Conservation (phyloP, 2,113 vertebrate genomes). For the Trematocara unimaculatum region DNA sequence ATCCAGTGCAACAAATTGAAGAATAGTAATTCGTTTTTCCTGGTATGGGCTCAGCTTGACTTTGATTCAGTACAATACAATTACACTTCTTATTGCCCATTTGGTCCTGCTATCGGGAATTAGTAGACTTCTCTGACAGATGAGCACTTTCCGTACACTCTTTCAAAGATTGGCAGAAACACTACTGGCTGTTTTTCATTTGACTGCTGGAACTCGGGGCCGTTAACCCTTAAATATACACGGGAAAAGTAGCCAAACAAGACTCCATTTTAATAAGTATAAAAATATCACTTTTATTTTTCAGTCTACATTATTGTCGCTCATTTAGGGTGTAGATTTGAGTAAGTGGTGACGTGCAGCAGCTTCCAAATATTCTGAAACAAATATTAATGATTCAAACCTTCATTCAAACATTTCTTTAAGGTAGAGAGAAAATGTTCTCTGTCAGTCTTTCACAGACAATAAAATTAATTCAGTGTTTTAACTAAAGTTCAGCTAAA, state of each 20-base stretch:
- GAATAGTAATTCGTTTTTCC: background rate
- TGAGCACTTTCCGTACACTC: conserved; percentile 18
- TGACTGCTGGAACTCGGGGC: background rate
- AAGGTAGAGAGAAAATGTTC: background rate
- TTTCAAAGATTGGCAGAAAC: conserved; percentile 10
- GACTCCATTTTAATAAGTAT: background rate
- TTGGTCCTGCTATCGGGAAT: conserved; percentile 18
- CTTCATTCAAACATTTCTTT: background rate
- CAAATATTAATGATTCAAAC: background rate
- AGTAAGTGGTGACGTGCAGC: background rate
- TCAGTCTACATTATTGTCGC: background rate
- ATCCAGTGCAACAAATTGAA: background rate
- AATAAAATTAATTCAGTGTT: background rate
- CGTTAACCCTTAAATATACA: background rate
- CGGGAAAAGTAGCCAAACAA: background rate
- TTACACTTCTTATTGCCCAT: conserved; percentile 37
- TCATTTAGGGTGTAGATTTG: background rate
- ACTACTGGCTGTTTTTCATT: background rate
- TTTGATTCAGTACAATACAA: conserved; percentile 33
- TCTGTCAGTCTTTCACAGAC: background rate
- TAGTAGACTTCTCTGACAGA: conserved; percentile 12
- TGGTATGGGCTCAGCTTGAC: background rate
- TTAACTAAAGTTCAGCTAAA: background rate
- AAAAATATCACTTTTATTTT: background rate
- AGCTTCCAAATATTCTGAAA: background rate